Base-by-base conservation (phyloP, 2,888 invertebrate species). In the Lasioglossum zephyrum region DNA sequence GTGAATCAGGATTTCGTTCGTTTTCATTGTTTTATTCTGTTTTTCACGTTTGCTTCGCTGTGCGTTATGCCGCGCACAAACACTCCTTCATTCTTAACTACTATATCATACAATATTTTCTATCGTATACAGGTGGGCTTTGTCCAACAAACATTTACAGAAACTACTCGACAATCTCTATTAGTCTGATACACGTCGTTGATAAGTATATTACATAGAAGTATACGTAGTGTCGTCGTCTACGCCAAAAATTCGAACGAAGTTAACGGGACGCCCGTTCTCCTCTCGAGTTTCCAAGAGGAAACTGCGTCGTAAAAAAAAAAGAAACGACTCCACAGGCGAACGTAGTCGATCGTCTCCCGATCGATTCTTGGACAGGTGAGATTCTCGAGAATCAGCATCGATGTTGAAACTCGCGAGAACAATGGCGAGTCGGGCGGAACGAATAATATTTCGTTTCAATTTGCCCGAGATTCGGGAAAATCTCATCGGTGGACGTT, bases 1-100 rank as follows among this genome's bases (percentile, higher is more conserved):
- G 73, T 73, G 74, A 86, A 77, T 85, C 85, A 78, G 72, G 78
- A 86, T 85, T 85, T 44, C 26, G 77, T 85, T 85, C 47, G 75
- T 82, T 41, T 69, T 81, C 74, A 81, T 81, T 85, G 74, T 74
- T 75, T 57, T 49, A 44, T 66, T 73, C 26, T 36, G 18, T 77
- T 66, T 26, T 72, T 57, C 31, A 31, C 49, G 73, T 49, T 36
- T 13, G 26, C 49, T 47, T 74, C 74, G 41, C 31, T 36, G 63
- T 31, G n/a, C 47, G n/a, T 80, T 75, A 31, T 18, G 36, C 22
- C 36, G 26, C 39, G 31, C 47, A n/a, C 16, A 36, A 70, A 44
- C n/a, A 49, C 41, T 49, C 63, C 53, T 69, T 26, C 31, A 22
- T 22, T 36, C 53, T 47, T 18, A 2, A n/a, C 57, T 22, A n/a